Percentiles rank a stretch among this genome's conserved stretches.
Conservation (phyloP, 2,113 vertebrate genomes). For the Antigone vipio region DNA sequence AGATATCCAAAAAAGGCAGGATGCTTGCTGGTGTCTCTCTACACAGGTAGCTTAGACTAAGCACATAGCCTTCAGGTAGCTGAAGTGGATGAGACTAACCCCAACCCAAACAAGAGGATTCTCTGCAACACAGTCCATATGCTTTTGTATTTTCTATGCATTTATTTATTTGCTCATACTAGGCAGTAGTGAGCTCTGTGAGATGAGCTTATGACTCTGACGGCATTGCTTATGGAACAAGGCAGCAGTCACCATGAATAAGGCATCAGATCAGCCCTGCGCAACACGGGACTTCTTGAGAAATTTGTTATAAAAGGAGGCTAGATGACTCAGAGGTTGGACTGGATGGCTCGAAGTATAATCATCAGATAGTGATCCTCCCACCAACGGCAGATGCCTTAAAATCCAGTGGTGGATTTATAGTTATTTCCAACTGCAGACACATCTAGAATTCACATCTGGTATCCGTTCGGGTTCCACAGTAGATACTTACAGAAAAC, state of each 20-base stretch:
- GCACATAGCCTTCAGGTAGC: background rate
- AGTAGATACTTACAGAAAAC: background rate
- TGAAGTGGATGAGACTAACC: background rate
- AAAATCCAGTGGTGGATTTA: constrained; percentile 13
- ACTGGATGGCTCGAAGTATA: background rate
- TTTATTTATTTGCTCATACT: background rate
- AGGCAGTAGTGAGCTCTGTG: background rate
- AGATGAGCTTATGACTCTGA: background rate
- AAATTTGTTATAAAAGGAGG: background rate
- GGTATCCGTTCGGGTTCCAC: background rate
- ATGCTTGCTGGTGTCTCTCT: background rate
- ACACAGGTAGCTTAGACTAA: background rate
- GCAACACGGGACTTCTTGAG: background rate
- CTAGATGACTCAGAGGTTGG: constrained; percentile 11
- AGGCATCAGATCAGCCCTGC: background rate
- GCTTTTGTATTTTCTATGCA: background rate
- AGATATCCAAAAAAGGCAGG: background rate
- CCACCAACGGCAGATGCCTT: background rate
- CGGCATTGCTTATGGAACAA: background rate
- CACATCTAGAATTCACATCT: background rate
- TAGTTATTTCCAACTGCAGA: background rate
- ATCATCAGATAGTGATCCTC: constrained; percentile 7
- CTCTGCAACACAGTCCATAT: background rate
- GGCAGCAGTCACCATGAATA: background rate
- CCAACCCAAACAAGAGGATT: background rate